Conservation (phyloP, 2,888 invertebrate genomes). For the Argyresthia albistria region DNA sequence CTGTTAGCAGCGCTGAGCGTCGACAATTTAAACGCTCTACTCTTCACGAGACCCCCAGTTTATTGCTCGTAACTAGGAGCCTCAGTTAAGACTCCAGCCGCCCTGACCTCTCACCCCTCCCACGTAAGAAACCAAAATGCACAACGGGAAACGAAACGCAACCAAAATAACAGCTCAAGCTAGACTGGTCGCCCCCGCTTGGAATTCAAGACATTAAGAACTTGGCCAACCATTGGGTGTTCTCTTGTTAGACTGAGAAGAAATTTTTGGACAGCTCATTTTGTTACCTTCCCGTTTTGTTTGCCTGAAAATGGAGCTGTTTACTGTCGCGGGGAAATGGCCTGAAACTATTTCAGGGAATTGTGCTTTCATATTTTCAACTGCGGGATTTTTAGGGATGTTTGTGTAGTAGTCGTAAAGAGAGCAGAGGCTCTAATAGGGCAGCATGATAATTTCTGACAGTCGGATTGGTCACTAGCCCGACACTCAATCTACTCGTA, state of each 20-base stretch:
- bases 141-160: conserved; percentile 8
- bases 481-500: too few species aligned
- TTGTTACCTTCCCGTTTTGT: conserved; percentile 1
- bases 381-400: too few species aligned
- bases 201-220: conserved; percentile 65
- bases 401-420: too few species aligned
- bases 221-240: conserved; percentile 39
- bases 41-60: conserved; percentile 61
- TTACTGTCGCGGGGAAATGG: too few species aligned
- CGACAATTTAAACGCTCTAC: conserved; percentile 65
- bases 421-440: too few species aligned
- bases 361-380: too few species aligned
- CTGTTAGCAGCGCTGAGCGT: conserved; percentile 52
- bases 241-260: conserved; percentile 53
- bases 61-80: conserved; percentile 61
- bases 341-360: not conserved
- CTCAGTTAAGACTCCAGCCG: conserved; percentile 34
- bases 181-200: conserved; percentile 30
- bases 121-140: conserved; percentile 14
- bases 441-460: too few species aligned
- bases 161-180: conserved; percentile 15
- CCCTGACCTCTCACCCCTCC: conserved; percentile 24
- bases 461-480: too few species aligned
- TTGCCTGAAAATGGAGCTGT: not conserved
- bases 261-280: conserved; percentile 33